These are phyloP conservation scores for Dinomys branickii DNA, from an alignment of 2,113 vertebrate species.

Conservation along the genomic window DNA sequence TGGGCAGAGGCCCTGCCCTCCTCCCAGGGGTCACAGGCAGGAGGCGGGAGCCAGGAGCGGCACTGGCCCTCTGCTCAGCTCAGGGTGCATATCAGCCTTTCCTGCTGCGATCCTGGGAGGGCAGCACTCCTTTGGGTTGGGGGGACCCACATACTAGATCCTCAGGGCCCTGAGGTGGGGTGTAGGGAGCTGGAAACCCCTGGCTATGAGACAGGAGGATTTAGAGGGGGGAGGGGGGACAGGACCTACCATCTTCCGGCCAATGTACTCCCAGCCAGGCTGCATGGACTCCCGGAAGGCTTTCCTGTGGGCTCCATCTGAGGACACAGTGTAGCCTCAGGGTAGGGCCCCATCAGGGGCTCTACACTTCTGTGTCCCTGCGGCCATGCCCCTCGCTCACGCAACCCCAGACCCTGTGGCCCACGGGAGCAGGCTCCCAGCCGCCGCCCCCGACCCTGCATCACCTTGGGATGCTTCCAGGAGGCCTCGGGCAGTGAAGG, in stretches of 20 bases:
- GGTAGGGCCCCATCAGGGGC: not conserved
- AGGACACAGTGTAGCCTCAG: not conserved
- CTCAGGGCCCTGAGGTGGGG: not conserved
- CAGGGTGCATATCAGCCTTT: not conserved
- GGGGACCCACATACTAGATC: not conserved
- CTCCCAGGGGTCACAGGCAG: not conserved
- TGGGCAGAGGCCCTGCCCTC: not conserved
- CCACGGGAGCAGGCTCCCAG: not conserved
- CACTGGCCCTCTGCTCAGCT: not conserved
- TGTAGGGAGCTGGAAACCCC: not conserved
- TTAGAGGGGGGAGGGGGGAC: not conserved
- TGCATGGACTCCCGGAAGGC: slow-evolving; percentile 91
- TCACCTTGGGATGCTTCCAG: slow-evolving; percentile 94
- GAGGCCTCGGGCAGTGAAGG: slow-evolving; percentile 93
- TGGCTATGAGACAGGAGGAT: not conserved
- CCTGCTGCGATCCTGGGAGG: not conserved
- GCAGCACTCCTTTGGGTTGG: accelerated
- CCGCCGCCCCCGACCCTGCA: not conserved
- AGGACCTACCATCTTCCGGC: slow-evolving; percentile 94
- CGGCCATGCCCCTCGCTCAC: not conserved
- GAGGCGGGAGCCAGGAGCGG: not conserved
- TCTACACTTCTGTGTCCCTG: not conserved
- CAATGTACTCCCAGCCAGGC: slow-evolving; percentile 95
- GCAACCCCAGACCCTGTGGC: not conserved
- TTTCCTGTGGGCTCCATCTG: slow-evolving; percentile 93